Conservation (phyloP, 2,797 vertebrate genomes). For the Hapalemur alaotrensis region DNA sequence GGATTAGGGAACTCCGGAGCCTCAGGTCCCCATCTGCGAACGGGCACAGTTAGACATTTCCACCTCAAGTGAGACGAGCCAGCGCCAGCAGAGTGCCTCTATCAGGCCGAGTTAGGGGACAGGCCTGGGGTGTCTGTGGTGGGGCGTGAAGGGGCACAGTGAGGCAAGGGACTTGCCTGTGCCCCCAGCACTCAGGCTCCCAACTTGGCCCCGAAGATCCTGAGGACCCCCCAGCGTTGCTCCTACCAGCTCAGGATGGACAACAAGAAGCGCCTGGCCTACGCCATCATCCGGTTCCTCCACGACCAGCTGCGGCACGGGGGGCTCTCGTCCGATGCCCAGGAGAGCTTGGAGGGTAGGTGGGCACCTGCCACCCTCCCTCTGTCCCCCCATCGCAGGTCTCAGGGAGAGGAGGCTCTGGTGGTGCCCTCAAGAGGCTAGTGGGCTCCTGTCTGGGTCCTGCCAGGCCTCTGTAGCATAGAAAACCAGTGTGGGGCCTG, state of each 20-base stretch:
- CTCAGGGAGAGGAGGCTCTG: background rate
- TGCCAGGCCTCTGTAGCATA: background rate
- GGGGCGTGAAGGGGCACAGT: background rate
- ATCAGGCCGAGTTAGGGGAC: rapidly evolving
- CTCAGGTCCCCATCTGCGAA: background rate
- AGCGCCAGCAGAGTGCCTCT: too few species aligned
- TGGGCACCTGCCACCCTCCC: background rate
- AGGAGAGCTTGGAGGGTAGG: constrained; percentile 96
- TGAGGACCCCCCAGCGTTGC: background rate
- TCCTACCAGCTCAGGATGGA: constrained; percentile 86
- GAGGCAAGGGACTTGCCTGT: rapidly evolving
- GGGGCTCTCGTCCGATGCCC: constrained; percentile 90
- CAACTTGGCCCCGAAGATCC: background rate
- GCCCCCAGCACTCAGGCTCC: background rate
- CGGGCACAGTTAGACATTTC: background rate
- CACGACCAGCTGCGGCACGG: constrained; percentile 93
- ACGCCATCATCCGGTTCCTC: constrained; percentile 95
- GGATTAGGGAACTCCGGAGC: background rate
- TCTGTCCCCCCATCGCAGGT: background rate
- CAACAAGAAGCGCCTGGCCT: constrained; percentile 94
- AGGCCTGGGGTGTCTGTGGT: background rate
- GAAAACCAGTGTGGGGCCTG: background rate
- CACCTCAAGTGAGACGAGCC: rapidly evolving
- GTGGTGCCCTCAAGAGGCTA: background rate
- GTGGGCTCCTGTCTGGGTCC: background rate